Percentiles rank a stretch among this genome's conserved stretches.
These are phyloP conservation scores for Anabas testudineus DNA, from an alignment of 2,797 vertebrate genomes.

Conservation along the genomic window DNA sequence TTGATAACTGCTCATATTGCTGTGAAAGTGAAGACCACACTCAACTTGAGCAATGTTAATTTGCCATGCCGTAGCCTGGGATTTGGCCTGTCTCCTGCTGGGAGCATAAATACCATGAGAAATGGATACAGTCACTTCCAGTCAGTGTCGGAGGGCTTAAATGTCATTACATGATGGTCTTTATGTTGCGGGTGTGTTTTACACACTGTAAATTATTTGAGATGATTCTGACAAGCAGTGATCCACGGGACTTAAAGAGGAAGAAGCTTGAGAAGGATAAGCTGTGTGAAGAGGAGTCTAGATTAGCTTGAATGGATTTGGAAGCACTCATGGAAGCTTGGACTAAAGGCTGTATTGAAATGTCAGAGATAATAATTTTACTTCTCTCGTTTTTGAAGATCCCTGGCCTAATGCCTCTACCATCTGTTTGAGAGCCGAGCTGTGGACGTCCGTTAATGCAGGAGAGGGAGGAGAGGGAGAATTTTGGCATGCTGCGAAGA, in stretches of 20 bases:
- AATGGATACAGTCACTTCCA: slow-evolving; percentile 63
- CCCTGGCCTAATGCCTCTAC: slow-evolving; percentile 53
- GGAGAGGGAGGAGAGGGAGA: slow-evolving; percentile 27
- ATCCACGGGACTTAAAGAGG: slow-evolving; percentile 70
- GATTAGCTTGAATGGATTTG: slow-evolving; percentile 74
- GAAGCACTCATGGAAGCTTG: slow-evolving; percentile 58
- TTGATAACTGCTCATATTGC: slow-evolving; percentile 71
- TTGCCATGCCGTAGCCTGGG: slow-evolving; percentile 57
- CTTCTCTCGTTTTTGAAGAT: slow-evolving; percentile 55
- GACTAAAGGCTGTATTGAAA: slow-evolving; percentile 73
- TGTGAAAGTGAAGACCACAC: slow-evolving; percentile 61
- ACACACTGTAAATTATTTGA: slow-evolving; percentile 70
- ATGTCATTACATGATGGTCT: slow-evolving; percentile 73
- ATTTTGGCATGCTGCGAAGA: slow-evolving; percentile 29
- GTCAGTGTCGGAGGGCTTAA: slow-evolving; percentile 64
- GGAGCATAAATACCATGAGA: slow-evolving; percentile 67
- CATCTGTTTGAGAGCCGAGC: slow-evolving; percentile 61
- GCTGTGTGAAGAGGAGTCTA: slow-evolving; percentile 65
- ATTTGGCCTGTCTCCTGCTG: slow-evolving; percentile 66
- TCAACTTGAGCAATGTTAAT: slow-evolving; percentile 59
- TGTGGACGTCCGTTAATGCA: slow-evolving; percentile 44
- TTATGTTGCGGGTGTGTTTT: slow-evolving; percentile 45
- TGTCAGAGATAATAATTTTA: slow-evolving; percentile 76
- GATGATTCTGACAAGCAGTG: slow-evolving; percentile 68
- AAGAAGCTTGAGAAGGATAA: slow-evolving; percentile 71